Conservation (phyloP, 2,888 invertebrate genomes). For the Archips xylosteana region DNA sequence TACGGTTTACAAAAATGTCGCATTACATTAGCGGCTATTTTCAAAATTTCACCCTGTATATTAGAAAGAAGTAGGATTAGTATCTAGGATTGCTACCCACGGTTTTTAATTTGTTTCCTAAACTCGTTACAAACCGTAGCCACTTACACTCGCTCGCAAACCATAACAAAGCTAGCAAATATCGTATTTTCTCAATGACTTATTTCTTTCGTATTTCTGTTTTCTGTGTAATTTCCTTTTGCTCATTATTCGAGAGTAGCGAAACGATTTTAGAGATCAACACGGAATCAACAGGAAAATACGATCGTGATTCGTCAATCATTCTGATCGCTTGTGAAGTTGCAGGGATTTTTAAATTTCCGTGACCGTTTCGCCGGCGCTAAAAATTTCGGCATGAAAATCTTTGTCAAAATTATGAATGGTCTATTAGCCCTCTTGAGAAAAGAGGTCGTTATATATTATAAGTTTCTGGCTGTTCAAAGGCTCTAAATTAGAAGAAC, state of each 20-base stretch:
- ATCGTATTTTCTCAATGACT: constrained; percentile 6
- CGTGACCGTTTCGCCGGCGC: too few relatives aligned
- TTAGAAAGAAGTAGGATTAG: too few relatives aligned
- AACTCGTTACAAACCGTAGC: neutral
- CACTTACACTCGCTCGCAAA: neutral
- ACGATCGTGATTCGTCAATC: neutral
- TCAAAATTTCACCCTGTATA: too few relatives aligned
- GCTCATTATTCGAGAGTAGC: constrained; percentile 5
- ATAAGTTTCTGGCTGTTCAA: too few relatives aligned
- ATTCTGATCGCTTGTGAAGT: neutral
- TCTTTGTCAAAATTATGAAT: too few relatives aligned
- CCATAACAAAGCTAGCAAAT: constrained; percentile 8
- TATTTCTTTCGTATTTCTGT: constrained; percentile 9
- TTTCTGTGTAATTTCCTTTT: constrained; percentile 18
- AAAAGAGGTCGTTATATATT: too few relatives aligned
- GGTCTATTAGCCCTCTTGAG: too few relatives aligned
- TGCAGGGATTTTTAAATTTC: neutral
- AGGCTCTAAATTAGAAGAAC: too few relatives aligned
- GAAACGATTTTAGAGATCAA: constrained; percentile 4
- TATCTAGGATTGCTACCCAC: too few relatives aligned
- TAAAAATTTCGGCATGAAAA: too few relatives aligned
- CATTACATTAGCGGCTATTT: too few relatives aligned
- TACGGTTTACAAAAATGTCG: too few relatives aligned
- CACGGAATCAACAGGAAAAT: neutral
- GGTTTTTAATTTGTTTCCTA: neutral